A percentile compares a stretch with the other conserved stretches of the same genome.
phyloP scores from a whole-genome alignment of 37 sponge, comb jelly and placozoan genomes.

The Chondrilla cf. caribensis region DNA sequence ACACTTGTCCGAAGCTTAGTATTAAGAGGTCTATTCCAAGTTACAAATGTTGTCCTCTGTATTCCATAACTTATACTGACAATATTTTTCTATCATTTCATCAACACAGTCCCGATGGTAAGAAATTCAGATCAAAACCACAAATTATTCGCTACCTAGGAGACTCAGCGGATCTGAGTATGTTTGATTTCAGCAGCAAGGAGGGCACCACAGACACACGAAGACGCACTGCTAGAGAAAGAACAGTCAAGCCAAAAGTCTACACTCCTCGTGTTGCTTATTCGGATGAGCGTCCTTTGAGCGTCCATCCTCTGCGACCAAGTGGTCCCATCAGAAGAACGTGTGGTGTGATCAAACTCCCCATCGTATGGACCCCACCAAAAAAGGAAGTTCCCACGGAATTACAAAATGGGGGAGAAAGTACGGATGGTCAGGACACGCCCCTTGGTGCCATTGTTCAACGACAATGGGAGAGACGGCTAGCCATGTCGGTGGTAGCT shows the following conservation, averaged over 20 bases:
- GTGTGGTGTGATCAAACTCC: slow-evolving; percentile 85
- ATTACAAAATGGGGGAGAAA: background rate
- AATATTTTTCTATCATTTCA: background rate
- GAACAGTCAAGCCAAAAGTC: slow-evolving; percentile 21
- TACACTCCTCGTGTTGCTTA: background rate
- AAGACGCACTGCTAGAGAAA: slow-evolving; percentile 52
- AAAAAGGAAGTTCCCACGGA: background rate
- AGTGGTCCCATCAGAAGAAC: slow-evolving; percentile 79
- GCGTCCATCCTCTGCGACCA: slow-evolving; percentile 53
- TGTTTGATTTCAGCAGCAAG: slow-evolving; percentile 78
- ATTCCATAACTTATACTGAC: too few relatives aligned
- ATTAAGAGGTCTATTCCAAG: too few relatives aligned
- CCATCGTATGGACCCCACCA: slow-evolving; percentile 46
- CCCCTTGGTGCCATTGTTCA: slow-evolving; percentile 38
- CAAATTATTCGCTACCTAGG: slow-evolving; percentile 77
- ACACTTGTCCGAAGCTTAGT: too few relatives aligned
- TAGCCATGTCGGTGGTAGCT: slow-evolving; percentile 20
- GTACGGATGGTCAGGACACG: slow-evolving; percentile 20
- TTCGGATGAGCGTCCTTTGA: slow-evolving; percentile 47
- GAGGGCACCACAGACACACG: slow-evolving; percentile 38
- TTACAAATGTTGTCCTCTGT: too few relatives aligned
- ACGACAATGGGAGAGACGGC: slow-evolving; percentile 52
- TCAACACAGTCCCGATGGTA: slow-evolving; percentile 74
- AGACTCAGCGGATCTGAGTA: slow-evolving; percentile 48
- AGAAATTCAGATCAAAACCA: slow-evolving; percentile 87